Evolutionary conservation across 2,888 invertebrate species (phyloP).

Genomic region (Lepas anatifera): DNA sequence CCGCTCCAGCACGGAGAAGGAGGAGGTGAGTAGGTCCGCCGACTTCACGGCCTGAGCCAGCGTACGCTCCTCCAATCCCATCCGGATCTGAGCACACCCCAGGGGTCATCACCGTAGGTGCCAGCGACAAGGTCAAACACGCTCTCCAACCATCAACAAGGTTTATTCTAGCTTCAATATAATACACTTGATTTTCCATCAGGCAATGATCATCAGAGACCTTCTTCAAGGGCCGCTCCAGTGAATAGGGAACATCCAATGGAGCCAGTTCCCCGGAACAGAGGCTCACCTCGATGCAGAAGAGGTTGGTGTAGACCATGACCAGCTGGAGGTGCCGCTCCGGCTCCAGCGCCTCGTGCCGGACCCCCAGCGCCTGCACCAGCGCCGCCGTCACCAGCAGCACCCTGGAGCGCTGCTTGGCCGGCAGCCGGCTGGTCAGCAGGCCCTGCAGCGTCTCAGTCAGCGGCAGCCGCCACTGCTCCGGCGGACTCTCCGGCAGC

Average conservation of each 20-base stretch:
- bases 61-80: slow-evolving; percentile 74
- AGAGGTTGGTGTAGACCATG: slow-evolving; percentile 1
- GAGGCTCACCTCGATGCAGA: slow-evolving; percentile 12
- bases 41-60: slow-evolving; percentile 64
- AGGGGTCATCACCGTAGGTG: background rate
- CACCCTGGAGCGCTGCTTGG: slow-evolving; percentile 30
- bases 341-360: slow-evolving; percentile 1
- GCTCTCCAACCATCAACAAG: no score
- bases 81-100: slow-evolving; percentile 78
- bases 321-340: background rate
- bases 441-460: slow-evolving; percentile 24
- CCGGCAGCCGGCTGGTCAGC: slow-evolving; percentile 26
- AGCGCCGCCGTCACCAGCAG: slow-evolving; percentile 29
- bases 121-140: no score
- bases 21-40: slow-evolving; percentile 64
- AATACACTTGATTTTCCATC: no score
- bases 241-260: no score
- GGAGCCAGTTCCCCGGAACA: no score
- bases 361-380: slow-evolving; percentile 26
- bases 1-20: slow-evolving; percentile 65
- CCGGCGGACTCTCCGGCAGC: background rate
- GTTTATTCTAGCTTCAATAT: no score
- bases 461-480: slow-evolving; percentile 19
- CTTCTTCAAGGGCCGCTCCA: no score
- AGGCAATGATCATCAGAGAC: no score